phyloP scores from a whole-genome alignment of 2,888 invertebrate species.

The Xiphydria camelus region DNA sequence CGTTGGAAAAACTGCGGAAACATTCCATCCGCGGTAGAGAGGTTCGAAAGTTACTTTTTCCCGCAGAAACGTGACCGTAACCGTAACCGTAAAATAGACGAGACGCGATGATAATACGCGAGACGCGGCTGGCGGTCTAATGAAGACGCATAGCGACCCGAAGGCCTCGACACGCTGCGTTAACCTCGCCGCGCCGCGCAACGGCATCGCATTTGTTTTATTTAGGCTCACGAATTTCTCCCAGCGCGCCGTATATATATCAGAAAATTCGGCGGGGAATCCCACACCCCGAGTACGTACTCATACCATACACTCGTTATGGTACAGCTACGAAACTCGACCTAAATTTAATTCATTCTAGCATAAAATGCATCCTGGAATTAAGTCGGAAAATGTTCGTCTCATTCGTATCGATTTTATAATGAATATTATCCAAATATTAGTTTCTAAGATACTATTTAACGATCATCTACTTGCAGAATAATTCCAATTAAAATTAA shows the following conservation, averaged over 20 bases:
- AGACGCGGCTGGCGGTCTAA: conserved; percentile 26
- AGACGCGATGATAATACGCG: conserved; percentile 30
- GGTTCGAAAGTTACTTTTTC: neutral
- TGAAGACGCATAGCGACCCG: conserved; percentile 38
- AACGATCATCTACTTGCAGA: too few relatives aligned
- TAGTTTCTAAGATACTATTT: too few relatives aligned
- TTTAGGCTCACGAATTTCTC: conserved; percentile 14
- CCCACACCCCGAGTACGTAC: neutral
- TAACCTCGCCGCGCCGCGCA: conserved; percentile 19
- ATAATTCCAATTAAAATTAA: too few relatives aligned
- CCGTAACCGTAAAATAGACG: conserved; percentile 28
- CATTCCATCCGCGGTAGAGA: neutral
- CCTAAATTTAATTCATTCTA: too few relatives aligned
- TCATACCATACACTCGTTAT: neutral
- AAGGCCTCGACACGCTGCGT: conserved; percentile 28
- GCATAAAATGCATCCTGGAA: too few relatives aligned
- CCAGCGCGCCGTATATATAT: neutral
- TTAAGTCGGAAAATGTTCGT: too few relatives aligned
- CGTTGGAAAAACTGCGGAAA: too few relatives aligned
- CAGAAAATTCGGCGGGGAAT: too few relatives aligned
- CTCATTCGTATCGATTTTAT: too few relatives aligned
- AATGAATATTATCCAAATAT: too few relatives aligned
- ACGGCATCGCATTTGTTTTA: conserved; percentile 13
- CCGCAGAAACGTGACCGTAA: neutral
- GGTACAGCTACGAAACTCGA: too few relatives aligned